phyloP scores from a whole-genome alignment of 2,797 vertebrate species.

The Phrynocephalus vlangalii region DNA sequence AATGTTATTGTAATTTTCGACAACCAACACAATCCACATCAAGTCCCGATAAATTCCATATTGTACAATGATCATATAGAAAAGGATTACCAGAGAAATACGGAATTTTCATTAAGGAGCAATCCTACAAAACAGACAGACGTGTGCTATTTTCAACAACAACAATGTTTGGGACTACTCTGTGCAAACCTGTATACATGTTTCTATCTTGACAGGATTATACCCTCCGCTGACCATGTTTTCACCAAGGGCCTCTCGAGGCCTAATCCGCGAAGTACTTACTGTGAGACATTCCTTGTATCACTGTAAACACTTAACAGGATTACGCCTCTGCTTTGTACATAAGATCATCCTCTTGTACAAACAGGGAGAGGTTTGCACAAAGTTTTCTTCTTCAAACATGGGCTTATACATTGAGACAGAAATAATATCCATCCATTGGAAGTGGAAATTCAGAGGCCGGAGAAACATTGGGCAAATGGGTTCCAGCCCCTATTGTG shows the following conservation, averaged over 20 bases:
- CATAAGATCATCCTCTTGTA: background rate
- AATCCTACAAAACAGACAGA: constrained; percentile 10
- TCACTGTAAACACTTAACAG: background rate
- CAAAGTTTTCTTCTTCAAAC: background rate
- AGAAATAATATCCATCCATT: background rate
- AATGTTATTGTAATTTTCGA: constrained; percentile 49
- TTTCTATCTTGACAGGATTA: background rate
- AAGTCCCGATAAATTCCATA: constrained; percentile 60
- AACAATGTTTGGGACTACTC: background rate
- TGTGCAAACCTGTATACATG: background rate
- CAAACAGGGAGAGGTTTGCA: background rate
- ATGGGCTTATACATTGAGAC: constrained; percentile 4
- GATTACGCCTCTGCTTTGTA: background rate
- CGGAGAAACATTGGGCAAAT: background rate
- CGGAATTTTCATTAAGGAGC: constrained; percentile 63
- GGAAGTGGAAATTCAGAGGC: background rate
- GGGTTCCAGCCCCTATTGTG: constrained; percentile 58
- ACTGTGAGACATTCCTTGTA: background rate
- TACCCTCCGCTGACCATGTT: background rate
- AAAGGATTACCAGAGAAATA: constrained; percentile 64
- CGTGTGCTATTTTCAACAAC: background rate
- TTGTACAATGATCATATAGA: constrained; percentile 65
- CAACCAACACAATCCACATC: constrained; percentile 62
- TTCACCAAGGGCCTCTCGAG: background rate
- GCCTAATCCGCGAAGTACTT: background rate